Evolutionary conservation across 2,888 invertebrate genomes (phyloP).

Genomic region (Orthosia cruda): DNA sequence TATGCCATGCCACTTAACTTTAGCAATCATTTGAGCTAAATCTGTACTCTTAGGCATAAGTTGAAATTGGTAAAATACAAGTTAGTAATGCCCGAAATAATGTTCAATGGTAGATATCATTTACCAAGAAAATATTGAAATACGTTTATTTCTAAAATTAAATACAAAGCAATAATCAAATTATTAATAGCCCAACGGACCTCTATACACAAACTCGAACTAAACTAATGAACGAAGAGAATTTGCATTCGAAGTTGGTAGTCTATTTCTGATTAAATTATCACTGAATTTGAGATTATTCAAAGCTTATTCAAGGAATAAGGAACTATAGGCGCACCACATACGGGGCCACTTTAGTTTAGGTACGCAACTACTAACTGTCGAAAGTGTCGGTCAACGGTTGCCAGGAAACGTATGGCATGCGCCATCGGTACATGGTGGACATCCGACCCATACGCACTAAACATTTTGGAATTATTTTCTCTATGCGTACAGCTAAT

Average conservation of each 20-base stretch:
- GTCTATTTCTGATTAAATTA: constrained; percentile 24
- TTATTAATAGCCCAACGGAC: not conserved
- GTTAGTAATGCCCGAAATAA: too few relatives aligned
- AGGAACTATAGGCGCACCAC: too few relatives aligned
- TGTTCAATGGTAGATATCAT: not conserved
- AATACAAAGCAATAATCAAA: not conserved
- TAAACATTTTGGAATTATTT: too few relatives aligned
- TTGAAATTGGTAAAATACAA: too few relatives aligned
- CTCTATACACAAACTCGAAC: constrained; percentile 3
- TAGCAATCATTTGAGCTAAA: too few relatives aligned
- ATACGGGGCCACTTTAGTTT: not conserved
- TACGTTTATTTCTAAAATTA: not conserved
- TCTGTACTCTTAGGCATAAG: too few relatives aligned
- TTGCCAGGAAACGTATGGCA: too few relatives aligned
- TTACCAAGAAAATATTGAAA: not conserved
- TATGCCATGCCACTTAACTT: too few relatives aligned
- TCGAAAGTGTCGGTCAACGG: too few relatives aligned
- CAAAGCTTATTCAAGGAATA: not conserved
- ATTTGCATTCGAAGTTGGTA: constrained; percentile 13
- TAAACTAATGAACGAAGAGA: constrained; percentile 15
- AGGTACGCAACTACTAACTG: not conserved
- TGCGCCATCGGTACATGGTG: too few relatives aligned
- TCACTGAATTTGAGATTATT: constrained; percentile 1
- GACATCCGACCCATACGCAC: too few relatives aligned
- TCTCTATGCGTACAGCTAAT: too few relatives aligned